These are phyloP conservation scores for Remorina albescens DNA, from an alignment of 2,797 vertebrate species.

Conservation along the genomic window DNA sequence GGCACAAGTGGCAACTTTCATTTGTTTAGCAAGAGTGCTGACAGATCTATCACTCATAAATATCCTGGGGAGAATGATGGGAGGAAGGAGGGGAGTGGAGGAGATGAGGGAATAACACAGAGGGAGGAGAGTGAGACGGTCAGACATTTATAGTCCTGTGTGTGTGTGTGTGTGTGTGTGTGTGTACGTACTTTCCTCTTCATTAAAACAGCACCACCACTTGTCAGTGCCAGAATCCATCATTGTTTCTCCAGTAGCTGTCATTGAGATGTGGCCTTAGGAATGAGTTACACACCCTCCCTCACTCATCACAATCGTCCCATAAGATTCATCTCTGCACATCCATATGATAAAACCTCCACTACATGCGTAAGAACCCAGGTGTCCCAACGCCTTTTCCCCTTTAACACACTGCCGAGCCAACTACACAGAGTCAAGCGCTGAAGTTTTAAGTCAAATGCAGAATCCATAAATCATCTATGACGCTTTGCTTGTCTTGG, in stretches of 20 bases:
- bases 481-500: constrained; percentile 34
- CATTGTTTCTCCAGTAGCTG: constrained; percentile 55
- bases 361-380: neutral
- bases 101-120: constrained; percentile 43
- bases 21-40: constrained; percentile 70
- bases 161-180: constrained; percentile 5
- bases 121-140: constrained; percentile 39
- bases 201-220: constrained; percentile 67
- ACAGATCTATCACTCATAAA: constrained; percentile 76
- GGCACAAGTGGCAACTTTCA: constrained; percentile 66
- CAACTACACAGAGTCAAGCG: constrained; percentile 23
- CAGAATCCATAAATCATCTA: constrained; percentile 54
- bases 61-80: constrained; percentile 59
- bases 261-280: constrained; percentile 57
- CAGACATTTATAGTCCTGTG: constrained; percentile 37
- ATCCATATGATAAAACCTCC: constrained; percentile 20
- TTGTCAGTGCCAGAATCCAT: constrained; percentile 62
- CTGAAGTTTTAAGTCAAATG: constrained; percentile 28
- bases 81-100: constrained; percentile 34
- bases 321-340: constrained; percentile 43
- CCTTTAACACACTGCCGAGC: neutral
- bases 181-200: constrained; percentile 50
- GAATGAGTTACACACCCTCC: constrained; percentile 26
- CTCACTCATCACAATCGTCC: constrained; percentile 39
- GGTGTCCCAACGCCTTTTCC: neutral